Percentiles rank a stretch among this genome's conserved stretches.
phyloP scores from a whole-genome alignment of 2,797 vertebrate genomes.

The Ispidina lecontei region DNA sequence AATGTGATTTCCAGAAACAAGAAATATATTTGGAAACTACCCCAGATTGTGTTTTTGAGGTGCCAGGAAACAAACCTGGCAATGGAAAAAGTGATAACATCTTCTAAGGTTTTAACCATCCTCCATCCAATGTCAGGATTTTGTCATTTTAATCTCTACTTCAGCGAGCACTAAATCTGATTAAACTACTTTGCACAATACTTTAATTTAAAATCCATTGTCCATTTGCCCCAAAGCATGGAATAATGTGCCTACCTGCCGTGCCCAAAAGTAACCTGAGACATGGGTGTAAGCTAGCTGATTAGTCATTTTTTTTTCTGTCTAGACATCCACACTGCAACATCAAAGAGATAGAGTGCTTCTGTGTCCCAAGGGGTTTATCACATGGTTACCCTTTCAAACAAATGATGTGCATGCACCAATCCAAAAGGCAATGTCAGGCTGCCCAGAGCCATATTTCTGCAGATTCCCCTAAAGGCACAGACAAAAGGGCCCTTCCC shows the following conservation, averaged over 20 bases:
- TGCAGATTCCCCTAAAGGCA: not conserved
- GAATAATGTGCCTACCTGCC: not conserved
- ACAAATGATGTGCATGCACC: not conserved
- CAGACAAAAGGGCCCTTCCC: not conserved
- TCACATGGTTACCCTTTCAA: not conserved
- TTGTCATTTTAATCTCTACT: not conserved
- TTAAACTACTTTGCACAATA: not conserved
- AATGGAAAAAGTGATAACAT: not conserved
- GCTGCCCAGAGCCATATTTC: not conserved
- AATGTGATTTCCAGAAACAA: constrained; percentile 15
- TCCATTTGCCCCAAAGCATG: not conserved
- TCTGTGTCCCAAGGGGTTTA: not conserved
- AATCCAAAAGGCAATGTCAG: not conserved
- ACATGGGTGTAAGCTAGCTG: not conserved
- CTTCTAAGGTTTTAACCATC: not conserved
- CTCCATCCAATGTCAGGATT: not conserved
- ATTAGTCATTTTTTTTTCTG: not conserved
- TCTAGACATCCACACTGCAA: not conserved
- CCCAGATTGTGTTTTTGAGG: not conserved
- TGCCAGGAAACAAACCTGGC: not conserved
- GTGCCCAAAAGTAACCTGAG: not conserved
- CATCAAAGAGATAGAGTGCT: not conserved
- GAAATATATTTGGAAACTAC: constrained; percentile 2
- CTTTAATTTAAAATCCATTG: not conserved
- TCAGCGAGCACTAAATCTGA: not conserved